Base-by-base conservation (phyloP, 2,888 invertebrate species). In the Mythimna pallens region DNA sequence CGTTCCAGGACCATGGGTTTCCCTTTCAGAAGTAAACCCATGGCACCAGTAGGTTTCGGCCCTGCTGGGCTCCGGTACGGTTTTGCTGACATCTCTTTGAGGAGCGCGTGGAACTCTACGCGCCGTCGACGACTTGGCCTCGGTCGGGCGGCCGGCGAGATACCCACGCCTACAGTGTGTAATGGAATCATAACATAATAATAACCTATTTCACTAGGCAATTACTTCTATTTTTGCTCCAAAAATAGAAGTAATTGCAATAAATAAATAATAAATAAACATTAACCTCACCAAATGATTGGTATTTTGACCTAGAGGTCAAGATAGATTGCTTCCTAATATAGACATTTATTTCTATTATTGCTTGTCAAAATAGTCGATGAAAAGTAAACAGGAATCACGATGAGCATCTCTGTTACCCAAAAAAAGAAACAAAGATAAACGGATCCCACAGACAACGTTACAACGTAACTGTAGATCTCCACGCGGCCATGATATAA, bases 401-500 rank as follows among this genome's bases (percentile, higher is more conserved):
- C 20, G 40, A 43, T 25, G 20, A 30, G 36, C 22, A 8, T 52
- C 17, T 43, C 30, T 63, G 22, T 22, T 30, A 30, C 12, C 8
- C 0, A 36, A 20, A 59, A 57, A 62, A 57, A 62, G 9, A 55
- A 50, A 73, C 50, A 40, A 57, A 58, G n/a, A 59, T 47, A 68
- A 43, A 47, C 43, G 6, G 8, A 9, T 22, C 25, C 22, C 10
- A 59, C 14, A 55, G 14, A 17, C 17, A 6, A 1, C 47, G 40
- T 73, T 62, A 64, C 20, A 65, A 54, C 54, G 2, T 57, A 47
- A 14, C 5, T 47, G 61, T 66, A 54, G 68, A 80, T 67, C 54
- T 55, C 50, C 69, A 70, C 52, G 54, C 66, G 69, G 36, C 78
- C 69, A 40, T 76, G 76, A 77, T 81, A 70, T 76, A 78, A 81